Evolutionary conservation across 1,140 invertebrate genomes (phyloP).

Genomic region (Magallana gigas): DNA sequence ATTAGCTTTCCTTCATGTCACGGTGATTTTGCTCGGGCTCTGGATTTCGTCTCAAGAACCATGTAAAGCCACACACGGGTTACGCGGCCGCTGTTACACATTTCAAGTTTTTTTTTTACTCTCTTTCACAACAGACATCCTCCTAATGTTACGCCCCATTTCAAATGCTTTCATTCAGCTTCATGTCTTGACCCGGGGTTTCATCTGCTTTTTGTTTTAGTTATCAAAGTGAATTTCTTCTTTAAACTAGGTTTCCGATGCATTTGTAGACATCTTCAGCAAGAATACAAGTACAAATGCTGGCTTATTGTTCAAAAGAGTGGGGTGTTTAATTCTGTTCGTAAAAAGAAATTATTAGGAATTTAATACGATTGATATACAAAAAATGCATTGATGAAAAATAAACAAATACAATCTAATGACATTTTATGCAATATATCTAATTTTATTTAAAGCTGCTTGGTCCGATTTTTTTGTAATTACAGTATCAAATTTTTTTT

Average conservation of each 20-base stretch:
- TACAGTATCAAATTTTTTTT: too few relatives aligned
- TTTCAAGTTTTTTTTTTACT: background rate
- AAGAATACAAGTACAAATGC: background rate
- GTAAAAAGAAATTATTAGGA: background rate
- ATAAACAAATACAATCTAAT: too few relatives aligned
- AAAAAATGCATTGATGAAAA: too few relatives aligned
- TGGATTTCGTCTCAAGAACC: conserved; percentile 2
- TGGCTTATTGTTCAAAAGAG: background rate
- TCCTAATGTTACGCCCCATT: conserved; percentile 37
- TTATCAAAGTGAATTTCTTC: conserved; percentile 30
- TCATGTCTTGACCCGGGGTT: conserved; percentile 32
- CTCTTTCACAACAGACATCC: conserved; percentile 11
- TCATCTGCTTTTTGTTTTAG: conserved; percentile 35
- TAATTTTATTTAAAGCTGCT: too few relatives aligned
- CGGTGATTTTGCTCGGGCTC: conserved; percentile 24
- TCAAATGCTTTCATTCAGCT: conserved; percentile 36
- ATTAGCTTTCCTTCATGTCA: conserved; percentile 35
- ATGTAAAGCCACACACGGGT: conserved; percentile 32
- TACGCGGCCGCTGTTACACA: conserved; percentile 17
- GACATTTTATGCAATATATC: too few relatives aligned
- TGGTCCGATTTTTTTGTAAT: too few relatives aligned
- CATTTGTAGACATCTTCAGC: background rate
- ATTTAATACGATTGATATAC: background rate
- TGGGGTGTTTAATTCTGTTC: background rate
- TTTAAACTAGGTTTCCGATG: conserved; percentile 4